Percentiles rank a stretch among this genome's conserved stretches.
These are phyloP conservation scores for Urophycis tenuis DNA, from an alignment of 2,797 vertebrate species.

Conservation along the genomic window DNA sequence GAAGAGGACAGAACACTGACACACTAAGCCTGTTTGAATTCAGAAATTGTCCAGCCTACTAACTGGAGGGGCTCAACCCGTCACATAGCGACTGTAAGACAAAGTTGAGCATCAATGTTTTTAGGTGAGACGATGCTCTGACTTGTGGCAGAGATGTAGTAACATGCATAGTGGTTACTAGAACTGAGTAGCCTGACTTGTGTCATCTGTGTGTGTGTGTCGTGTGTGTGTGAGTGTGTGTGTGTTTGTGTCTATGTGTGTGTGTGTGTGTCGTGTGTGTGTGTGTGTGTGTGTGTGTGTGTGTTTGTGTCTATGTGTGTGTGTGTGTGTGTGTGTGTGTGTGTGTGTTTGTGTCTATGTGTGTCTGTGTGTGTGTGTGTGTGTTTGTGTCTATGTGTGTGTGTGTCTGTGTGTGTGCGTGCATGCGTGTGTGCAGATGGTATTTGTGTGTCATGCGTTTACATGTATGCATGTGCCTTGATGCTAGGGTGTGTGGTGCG, in stretches of 20 bases:
- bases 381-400: background rate
- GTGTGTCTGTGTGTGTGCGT: background rate
- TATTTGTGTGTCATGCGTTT: constrained; percentile 4
- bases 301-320: too few species aligned
- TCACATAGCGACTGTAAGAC: background rate
- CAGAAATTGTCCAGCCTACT: too few species aligned
- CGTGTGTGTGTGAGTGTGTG: too few species aligned
- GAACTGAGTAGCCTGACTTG: too few species aligned
- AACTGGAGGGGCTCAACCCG: too few species aligned
- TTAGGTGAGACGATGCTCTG: background rate
- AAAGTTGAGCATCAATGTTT: background rate
- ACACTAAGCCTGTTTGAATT: too few species aligned
- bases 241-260: too few species aligned
- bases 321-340: background rate
- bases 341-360: background rate
- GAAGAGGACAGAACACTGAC: too few species aligned
- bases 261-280: too few species aligned
- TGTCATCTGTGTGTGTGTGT: background rate
- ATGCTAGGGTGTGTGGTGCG: background rate
- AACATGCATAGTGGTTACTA: too few species aligned
- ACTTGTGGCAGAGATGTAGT: background rate
- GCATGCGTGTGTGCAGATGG: background rate
- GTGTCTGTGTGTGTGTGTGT: background rate
- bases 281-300: too few species aligned
- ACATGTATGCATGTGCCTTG: background rate